A percentile compares a stretch with the other conserved stretches of the same genome.
Conservation (phyloP, 2,888 invertebrate species). For the Erynnis tages region DNA sequence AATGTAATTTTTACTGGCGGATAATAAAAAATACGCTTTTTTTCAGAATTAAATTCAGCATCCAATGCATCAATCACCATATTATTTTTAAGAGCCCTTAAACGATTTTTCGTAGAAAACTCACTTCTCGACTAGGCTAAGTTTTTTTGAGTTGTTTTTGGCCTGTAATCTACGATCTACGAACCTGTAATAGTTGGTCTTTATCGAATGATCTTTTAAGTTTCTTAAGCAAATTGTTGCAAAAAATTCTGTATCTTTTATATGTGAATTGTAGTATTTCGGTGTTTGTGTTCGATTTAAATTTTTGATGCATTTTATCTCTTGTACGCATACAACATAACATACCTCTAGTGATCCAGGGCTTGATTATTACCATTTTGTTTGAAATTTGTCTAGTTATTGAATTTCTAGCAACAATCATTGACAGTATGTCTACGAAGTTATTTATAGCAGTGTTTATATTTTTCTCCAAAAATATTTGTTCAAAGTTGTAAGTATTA, state of each 20-base stretch:
- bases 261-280: background rate
- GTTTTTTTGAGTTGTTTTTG: too few species aligned
- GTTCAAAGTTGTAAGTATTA: too few species aligned
- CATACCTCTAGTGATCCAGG: background rate
- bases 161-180: too few species aligned
- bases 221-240: background rate
- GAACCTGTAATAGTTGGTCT: background rate
- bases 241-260: background rate
- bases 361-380: background rate
- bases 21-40: too few species aligned
- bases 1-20: too few species aligned
- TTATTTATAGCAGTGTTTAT: background rate
- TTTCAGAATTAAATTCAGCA: too few species aligned
- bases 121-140: too few species aligned
- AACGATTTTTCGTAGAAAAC: too few species aligned
- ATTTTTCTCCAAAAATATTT: too few species aligned
- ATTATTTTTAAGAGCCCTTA: too few species aligned
- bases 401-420: background rate
- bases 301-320: background rate
- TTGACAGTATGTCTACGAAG: background rate
- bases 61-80: too few species aligned
- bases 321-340: conserved; percentile 1
- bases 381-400: background rate
- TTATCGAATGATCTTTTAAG: background rate
- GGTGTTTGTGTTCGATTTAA: background rate